Percentiles rank a stretch among this genome's conserved stretches.
Evolutionary conservation across 2,797 vertebrate species (phyloP).

Genomic region (Aldrovandia affinis): DNA sequence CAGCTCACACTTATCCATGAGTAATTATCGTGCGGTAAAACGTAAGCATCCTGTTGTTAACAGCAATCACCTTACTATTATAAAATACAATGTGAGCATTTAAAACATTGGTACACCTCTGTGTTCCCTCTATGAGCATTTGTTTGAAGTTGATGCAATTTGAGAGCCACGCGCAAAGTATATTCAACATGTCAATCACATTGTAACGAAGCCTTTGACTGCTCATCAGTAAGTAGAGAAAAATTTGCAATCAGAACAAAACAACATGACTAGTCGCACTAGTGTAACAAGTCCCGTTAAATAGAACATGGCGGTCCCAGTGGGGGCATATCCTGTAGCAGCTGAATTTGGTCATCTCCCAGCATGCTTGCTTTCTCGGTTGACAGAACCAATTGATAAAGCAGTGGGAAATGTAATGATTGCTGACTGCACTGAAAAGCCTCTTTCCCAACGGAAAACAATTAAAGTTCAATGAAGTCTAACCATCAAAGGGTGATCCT

Average conservation of each 20-base stretch:
- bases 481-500: background rate
- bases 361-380: background rate
- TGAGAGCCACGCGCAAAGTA: background rate
- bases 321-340: background rate
- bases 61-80: background rate
- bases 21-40: background rate
- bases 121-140: background rate
- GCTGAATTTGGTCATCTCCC: background rate
- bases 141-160: background rate
- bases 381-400: constrained; percentile 4
- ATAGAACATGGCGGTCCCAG: background rate
- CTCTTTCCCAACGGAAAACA: background rate
- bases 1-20: background rate
- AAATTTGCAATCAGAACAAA: background rate
- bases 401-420: constrained; percentile 13
- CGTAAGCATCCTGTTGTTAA: background rate
- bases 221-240: background rate
- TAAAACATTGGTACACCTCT: background rate
- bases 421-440: background rate
- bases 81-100: background rate
- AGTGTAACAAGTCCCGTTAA: background rate
- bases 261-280: background rate
- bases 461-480: background rate
- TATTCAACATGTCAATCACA: background rate
- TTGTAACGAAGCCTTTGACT: background rate